Conservation (phyloP, 1,140 invertebrate species). For the Magallana ariakensis region DNA sequence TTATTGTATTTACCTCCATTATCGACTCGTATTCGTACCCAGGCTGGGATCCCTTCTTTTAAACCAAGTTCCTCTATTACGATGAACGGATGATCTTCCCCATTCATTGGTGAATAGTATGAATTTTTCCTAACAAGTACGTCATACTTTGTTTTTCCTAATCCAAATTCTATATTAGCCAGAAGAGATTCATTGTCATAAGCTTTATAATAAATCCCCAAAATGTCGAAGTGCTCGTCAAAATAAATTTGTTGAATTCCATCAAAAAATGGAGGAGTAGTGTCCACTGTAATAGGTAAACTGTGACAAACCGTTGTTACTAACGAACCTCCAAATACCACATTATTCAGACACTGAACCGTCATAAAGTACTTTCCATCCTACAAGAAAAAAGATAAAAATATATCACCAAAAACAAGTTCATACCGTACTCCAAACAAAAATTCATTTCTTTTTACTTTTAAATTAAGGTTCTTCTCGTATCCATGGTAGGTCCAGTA, state of each 20-base stretch:
- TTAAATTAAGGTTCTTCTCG: constrained; percentile 61
- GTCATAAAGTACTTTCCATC: constrained; percentile 68
- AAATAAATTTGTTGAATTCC: constrained; percentile 59
- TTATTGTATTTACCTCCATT: constrained; percentile 61
- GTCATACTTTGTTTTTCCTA: constrained; percentile 71
- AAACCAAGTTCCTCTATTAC: constrained; percentile 64
- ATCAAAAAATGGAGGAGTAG: constrained; percentile 65
- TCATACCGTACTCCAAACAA: not conserved
- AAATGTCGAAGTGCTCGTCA: constrained; percentile 69
- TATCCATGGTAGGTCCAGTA: constrained; percentile 69
- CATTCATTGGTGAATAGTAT: constrained; percentile 54
- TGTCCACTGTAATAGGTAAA: constrained; percentile 67
- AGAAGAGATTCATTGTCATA: constrained; percentile 62
- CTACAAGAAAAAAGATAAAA: not conserved
- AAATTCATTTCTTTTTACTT: not conserved
- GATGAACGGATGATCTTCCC: constrained; percentile 54
- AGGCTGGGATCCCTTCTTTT: constrained; percentile 62
- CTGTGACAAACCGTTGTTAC: constrained; percentile 72
- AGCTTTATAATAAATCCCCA: constrained; percentile 67
- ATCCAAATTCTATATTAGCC: constrained; percentile 64
- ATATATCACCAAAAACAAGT: not conserved
- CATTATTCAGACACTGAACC: constrained; percentile 67
- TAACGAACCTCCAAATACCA: constrained; percentile 67
- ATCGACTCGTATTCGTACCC: constrained; percentile 62
- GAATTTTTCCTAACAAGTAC: constrained; percentile 64